Percentiles rank a stretch among this genome's conserved stretches.
These are phyloP conservation scores for Lasioglossum morio DNA, from an alignment of 2,888 invertebrate species.

Conservation along the genomic window DNA sequence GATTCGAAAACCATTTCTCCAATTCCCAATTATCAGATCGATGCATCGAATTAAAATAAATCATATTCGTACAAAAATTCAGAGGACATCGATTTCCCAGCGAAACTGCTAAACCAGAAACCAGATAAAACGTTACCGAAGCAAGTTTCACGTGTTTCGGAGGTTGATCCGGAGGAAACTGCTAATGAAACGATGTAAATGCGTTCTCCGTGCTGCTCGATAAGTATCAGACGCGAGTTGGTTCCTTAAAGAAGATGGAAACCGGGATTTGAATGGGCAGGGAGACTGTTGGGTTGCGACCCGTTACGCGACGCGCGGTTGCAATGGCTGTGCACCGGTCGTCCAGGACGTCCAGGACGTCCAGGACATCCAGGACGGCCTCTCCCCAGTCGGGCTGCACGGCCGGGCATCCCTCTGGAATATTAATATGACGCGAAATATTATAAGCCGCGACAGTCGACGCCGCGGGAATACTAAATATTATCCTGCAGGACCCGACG, in stretches of 20 bases:
- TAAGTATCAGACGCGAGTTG: background rate
- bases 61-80: background rate
- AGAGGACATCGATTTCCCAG: background rate
- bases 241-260: background rate
- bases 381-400: slow-evolving; percentile 59
- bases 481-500: slow-evolving; percentile 76
- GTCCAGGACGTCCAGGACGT: slow-evolving; percentile 23
- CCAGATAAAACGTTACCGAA: background rate
- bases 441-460: slow-evolving; percentile 84
- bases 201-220: background rate
- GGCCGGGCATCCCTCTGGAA: slow-evolving; percentile 80
- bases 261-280: background rate
- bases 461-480: slow-evolving; percentile 84
- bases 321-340: slow-evolving; percentile 62
- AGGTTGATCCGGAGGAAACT: background rate
- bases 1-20: background rate
- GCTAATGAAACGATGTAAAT: background rate
- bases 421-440: slow-evolving; percentile 85
- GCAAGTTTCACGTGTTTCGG: background rate
- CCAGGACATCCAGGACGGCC: slow-evolving; percentile 35
- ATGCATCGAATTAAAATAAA: background rate
- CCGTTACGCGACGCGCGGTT: slow-evolving; percentile 28
- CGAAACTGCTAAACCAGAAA: background rate
- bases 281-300: slow-evolving; percentile 34
- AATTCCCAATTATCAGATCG: background rate